A percentile compares a stretch with the other conserved stretches of the same genome.
These are phyloP conservation scores for Umimayanthus chanpuru DNA, from an alignment of 92 coral and sea anemone species.

Conservation along the genomic window DNA sequence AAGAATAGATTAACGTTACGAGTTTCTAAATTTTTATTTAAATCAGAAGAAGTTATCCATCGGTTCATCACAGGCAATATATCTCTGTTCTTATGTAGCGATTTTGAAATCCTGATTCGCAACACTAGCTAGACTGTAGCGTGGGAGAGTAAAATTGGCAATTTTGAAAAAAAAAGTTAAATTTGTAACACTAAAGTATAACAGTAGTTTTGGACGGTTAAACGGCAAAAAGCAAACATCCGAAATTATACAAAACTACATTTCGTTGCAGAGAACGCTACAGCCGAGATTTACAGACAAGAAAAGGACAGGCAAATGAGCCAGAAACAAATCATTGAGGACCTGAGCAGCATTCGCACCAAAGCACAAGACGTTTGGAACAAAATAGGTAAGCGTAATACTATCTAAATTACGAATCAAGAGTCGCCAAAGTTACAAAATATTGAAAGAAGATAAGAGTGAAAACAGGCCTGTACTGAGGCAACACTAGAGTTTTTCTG, in stretches of 20 bases:
- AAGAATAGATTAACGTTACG: too few relatives aligned
- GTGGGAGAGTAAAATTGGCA: too few relatives aligned
- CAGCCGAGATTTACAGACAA: conserved; percentile 79
- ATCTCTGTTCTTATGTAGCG: too few relatives aligned
- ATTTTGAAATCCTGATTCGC: too few relatives aligned
- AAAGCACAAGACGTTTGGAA: conserved; percentile 95
- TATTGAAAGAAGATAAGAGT: not conserved
- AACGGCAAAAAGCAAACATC: not conserved
- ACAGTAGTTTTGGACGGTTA: not conserved
- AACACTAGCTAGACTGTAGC: too few relatives aligned
- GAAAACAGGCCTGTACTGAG: not conserved
- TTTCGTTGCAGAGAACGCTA: conserved; percentile 67
- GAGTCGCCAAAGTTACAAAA: not conserved
- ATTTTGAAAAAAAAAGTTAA: too few relatives aligned
- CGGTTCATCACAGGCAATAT: too few relatives aligned
- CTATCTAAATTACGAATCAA: not conserved
- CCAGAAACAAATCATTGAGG: conserved; percentile 78
- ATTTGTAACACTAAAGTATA: too few relatives aligned
- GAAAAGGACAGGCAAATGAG: conserved; percentile 75
- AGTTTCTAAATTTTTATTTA: too few relatives aligned
- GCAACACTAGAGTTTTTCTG: not conserved
- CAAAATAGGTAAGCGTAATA: conserved; percentile 70
- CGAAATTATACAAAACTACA: not conserved
- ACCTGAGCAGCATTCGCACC: conserved; percentile 73
- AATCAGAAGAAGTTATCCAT: too few relatives aligned